Evolutionary conservation across 2,113 vertebrate species (phyloP).

Genomic region (Plotosus lineatus): DNA sequence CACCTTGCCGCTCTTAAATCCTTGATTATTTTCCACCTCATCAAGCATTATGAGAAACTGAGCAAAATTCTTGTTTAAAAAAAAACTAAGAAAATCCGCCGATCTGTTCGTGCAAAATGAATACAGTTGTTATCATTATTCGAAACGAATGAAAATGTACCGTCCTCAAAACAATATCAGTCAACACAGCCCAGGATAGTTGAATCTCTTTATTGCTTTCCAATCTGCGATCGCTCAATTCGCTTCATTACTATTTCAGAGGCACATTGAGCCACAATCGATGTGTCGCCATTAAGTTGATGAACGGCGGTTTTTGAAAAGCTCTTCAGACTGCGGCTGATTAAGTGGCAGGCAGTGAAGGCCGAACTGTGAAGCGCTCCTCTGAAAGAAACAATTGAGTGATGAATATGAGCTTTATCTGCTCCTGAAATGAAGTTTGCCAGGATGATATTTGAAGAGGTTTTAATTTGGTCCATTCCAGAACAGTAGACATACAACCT

Average conservation of each 20-base stretch:
- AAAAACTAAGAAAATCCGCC: background rate
- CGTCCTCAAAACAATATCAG: conserved; percentile 1
- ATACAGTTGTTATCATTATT: background rate
- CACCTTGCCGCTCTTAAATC: background rate
- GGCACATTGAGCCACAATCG: conserved; percentile 43
- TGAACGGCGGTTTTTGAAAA: conserved; percentile 48
- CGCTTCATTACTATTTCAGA: conserved; percentile 50
- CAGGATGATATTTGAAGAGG: conserved; percentile 15
- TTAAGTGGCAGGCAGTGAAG: conserved; percentile 35
- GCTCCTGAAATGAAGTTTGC: conserved; percentile 25
- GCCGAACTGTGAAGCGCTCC: conserved; percentile 3
- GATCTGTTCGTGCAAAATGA: background rate
- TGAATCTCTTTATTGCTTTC: conserved; percentile 34
- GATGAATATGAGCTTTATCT: conserved; percentile 32
- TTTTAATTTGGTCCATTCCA: conserved; percentile 7
- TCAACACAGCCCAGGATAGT: conserved; percentile 11
- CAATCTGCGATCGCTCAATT: conserved; percentile 34
- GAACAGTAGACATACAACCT: background rate
- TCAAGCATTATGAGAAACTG: background rate
- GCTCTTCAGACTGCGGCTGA: conserved; percentile 30
- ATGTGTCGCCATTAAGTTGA: conserved; percentile 53
- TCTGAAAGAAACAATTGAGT: conserved; percentile 1
- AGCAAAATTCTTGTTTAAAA: background rate
- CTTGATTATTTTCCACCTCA: background rate
- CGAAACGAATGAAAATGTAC: background rate